These are phyloP conservation scores for Circaetus gallicus DNA, from an alignment of 2,113 vertebrate genomes.

Conservation along the genomic window DNA sequence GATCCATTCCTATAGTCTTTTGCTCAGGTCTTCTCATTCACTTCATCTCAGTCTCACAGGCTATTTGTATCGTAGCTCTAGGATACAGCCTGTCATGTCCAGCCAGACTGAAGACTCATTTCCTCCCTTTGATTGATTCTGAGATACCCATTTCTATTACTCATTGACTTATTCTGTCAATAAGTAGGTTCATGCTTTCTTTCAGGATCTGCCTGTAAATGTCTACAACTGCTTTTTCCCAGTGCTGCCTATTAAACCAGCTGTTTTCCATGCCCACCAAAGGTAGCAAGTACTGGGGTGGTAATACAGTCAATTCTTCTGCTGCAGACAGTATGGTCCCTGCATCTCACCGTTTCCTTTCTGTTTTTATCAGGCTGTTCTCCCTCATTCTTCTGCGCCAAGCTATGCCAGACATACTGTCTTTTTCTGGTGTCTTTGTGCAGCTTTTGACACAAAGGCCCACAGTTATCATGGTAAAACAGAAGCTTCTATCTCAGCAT, in stretches of 20 bases:
- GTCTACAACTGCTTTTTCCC: background rate
- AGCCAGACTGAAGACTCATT: background rate
- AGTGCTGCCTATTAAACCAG: background rate
- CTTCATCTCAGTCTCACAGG: background rate
- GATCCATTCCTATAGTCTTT: background rate
- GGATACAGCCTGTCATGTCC: background rate
- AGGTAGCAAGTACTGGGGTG: background rate
- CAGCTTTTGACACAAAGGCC: background rate
- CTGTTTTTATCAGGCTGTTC: background rate
- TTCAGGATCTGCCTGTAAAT: background rate
- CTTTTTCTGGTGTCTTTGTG: background rate
- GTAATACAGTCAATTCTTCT: background rate
- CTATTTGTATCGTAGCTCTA: background rate
- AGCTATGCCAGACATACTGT: background rate
- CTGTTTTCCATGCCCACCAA: background rate
- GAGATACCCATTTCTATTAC: background rate
- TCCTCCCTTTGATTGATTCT: background rate
- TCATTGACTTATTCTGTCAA: background rate
- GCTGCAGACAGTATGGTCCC: background rate
- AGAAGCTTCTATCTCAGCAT: background rate
- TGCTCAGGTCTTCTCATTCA: background rate
- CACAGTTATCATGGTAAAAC: background rate
- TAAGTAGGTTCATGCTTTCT: background rate
- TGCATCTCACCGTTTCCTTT: background rate
- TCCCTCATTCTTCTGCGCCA: background rate